Base-by-base conservation (phyloP, 53 echinoderm and acorn worm species). In the Temnopleurus reevesii region DNA sequence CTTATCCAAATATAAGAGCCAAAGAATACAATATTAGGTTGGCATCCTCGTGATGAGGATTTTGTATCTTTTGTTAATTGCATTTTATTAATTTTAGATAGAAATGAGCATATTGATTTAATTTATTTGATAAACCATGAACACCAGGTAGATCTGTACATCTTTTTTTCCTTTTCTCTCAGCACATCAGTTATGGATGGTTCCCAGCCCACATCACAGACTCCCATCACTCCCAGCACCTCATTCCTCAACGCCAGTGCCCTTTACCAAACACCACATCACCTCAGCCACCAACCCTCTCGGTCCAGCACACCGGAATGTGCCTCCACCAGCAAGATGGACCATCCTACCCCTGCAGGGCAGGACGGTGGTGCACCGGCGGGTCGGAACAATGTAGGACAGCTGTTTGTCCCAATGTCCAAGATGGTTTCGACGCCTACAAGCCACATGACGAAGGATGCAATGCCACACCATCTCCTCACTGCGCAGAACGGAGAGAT, bases 351-450 rank as follows among this genome's bases (percentile, higher is more conserved):
- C 45, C 45, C 19, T 17, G 12, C 29, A 1, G 8, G 28, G 30
- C 29, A 13, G 31, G 80, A 53, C 2, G 47, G 41, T 1, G 43
- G 71, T 21, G 41, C 23, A 41, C 43, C 23, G 19, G n/a, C 33
- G 17, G 56, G 44, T 85, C 85, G 47, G 1, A 17, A 26, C 43
- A 60, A 60, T 13, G 85, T 85, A 9, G 85, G 85, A 26, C 85
- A 85, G 85, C 60, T 85, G 12, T 85, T 85, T 25, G 15, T 85
- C 13, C 85, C 85, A 1, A 43, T 60, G 83, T 31, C 83, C 38
- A 83, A 54, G 5, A 34, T 5, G 21, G 56, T 12, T 7, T 56
- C 83, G 4, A 54, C 83, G 36, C 55, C 83, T 2, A 33, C 54
- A 56, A 36, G 55, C 54, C 35, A 23, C 30, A 18, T 15, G 33